phyloP scores from a whole-genome alignment of 2,888 invertebrate species.

The Spatulosminthurus flaviceps region DNA sequence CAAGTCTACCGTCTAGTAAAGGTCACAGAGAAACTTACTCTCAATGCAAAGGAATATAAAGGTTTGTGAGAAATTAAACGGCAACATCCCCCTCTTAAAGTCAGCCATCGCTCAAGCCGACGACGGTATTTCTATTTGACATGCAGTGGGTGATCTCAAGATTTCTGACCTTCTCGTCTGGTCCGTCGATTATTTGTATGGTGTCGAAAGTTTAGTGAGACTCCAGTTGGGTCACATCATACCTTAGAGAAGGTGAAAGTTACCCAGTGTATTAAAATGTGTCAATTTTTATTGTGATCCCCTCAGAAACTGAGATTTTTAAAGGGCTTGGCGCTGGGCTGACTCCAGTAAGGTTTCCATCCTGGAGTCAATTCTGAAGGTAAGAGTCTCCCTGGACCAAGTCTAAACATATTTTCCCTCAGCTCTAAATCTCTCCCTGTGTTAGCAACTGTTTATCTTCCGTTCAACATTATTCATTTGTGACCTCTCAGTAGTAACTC shows the following conservation, averaged over 20 bases:
- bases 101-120: slow-evolving; percentile 48
- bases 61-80: not conserved
- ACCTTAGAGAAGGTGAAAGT: slow-evolving; percentile 26
- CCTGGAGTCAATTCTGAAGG: slow-evolving; percentile 68
- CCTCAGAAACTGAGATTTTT: slow-evolving; percentile 48
- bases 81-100: slow-evolving; percentile 43
- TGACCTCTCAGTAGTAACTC: not conserved
- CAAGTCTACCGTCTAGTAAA: not conserved
- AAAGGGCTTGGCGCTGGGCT: slow-evolving; percentile 59
- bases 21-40: not conserved
- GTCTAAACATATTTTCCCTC: slow-evolving; percentile 11
- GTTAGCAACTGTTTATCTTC: not conserved
- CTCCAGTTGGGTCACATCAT: slow-evolving; percentile 42
- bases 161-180: slow-evolving; percentile 46
- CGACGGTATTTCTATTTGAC: slow-evolving; percentile 47
- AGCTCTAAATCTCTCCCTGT: not conserved
- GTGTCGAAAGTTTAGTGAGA: slow-evolving; percentile 41
- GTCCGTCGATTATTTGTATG: slow-evolving; percentile 41
- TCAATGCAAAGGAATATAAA: not conserved
- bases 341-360: slow-evolving; percentile 66
- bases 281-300: slow-evolving; percentile 47
- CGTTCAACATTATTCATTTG: slow-evolving; percentile 28
- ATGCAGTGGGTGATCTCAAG: slow-evolving; percentile 47
- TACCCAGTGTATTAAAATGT: slow-evolving; percentile 39
- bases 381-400: slow-evolving; percentile 61